phyloP scores from a whole-genome alignment of 2,797 vertebrate species.

The Etheostoma perlongum region DNA sequence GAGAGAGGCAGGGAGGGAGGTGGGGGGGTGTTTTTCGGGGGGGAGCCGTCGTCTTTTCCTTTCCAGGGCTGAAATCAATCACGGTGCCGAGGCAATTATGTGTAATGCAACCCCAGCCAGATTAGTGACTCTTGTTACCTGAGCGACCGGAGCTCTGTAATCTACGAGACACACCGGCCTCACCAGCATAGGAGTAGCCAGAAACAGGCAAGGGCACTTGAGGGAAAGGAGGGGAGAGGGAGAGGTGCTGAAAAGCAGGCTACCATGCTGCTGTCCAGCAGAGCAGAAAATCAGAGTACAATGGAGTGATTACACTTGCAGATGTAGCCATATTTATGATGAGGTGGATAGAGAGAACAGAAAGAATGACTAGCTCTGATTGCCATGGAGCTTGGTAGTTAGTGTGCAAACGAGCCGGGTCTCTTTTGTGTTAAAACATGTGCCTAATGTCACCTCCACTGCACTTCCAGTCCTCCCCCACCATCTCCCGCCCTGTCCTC shows the following conservation, averaged over 20 bases:
- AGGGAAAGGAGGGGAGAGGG: constrained; percentile 76
- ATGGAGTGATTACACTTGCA: constrained; percentile 98
- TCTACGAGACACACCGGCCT: constrained; percentile 75
- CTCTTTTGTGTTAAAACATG: constrained; percentile 77
- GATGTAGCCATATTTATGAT: constrained; percentile 93
- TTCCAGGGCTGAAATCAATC: constrained; percentile 98
- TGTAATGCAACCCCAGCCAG: constrained; percentile 96
- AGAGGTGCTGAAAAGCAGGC: constrained; percentile 91
- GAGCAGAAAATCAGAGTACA: constrained; percentile 98
- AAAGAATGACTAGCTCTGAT: constrained; percentile 62
- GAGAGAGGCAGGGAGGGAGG: constrained; percentile 77
- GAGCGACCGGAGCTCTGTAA: constrained; percentile 89
- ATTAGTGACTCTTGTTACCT: constrained; percentile 99
- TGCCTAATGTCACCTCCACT: constrained; percentile 69
- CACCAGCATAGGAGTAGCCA: constrained; percentile 65
- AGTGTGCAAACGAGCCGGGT: constrained; percentile 76
- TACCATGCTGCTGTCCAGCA: constrained; percentile 89
- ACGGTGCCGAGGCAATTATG: constrained; percentile 97
- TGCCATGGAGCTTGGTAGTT: constrained; percentile 75
- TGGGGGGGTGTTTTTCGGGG: constrained; percentile 43
- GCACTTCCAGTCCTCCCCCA: constrained; percentile 44
- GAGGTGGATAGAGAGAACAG: constrained; percentile 53
- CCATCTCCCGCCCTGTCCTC: constrained; percentile 42
- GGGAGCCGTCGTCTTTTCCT: constrained; percentile 67
- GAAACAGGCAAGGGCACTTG: constrained; percentile 88